Evolutionary conservation across 1,140 invertebrate species (phyloP), one percentile per base, ranked within the genome.

Genomic region (Drosophila ananassae): DNA sequence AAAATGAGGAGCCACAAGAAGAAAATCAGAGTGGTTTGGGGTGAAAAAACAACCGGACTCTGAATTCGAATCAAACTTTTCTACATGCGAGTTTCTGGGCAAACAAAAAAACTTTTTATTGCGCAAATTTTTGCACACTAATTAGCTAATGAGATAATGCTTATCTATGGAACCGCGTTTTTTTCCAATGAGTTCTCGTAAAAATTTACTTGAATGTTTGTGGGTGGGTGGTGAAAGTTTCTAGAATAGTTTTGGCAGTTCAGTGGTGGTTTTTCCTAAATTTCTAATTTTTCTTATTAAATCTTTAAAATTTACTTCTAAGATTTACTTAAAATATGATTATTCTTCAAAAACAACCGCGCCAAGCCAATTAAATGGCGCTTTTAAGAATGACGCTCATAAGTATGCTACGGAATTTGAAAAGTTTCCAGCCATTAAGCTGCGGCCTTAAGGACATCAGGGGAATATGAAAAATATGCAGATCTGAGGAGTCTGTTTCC

Each of bases 71-170:
- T 71, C 67, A 71, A 71, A 74, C 60, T 69, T 77, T 76, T 76
- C 25, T 57, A 17, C 73, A 44, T 77, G 52, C 55, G 30, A 52
- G 37, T 61, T 73, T 30, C 59, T 32, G 58, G 30, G 7, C 63
- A 30, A 34, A 30, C 34, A 51, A 59, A 22, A 50, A 82, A 87
- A 87, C 67, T 89, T 87, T 87, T 87, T 87, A 89, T 87, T 89
- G 83, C 83, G 22, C 48, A 79, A 87, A 87, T 83, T 87, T 83
- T 62, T 79, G 67, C 77, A 64, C 82, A 76, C 82, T 87, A 87
- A 87, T 87, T 87, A 87, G 82, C 82, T 87, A 87, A 87, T 89
- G 82, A 87, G 83, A 87, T 87, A 87, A 87, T 82, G 83, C 82
- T 87, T 85, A 85, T 85, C 82, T 75, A 78, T 81, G 24, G 74